Conservation (phyloP, 2,888 invertebrate species). For the Amaurobius ferox region DNA sequence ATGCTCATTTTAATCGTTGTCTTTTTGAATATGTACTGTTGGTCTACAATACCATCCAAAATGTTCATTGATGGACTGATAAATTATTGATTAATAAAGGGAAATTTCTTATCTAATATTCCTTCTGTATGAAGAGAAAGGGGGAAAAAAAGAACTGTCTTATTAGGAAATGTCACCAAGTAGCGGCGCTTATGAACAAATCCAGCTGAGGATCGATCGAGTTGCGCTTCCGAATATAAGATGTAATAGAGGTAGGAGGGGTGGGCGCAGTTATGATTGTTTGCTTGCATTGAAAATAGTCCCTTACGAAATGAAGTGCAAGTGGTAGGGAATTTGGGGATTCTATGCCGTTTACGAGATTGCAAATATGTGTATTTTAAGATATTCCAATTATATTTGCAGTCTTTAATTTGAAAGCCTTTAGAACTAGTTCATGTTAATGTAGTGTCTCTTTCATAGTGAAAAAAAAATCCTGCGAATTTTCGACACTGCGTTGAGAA, state of each 20-base stretch:
- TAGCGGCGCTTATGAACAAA: slow-evolving; percentile 46
- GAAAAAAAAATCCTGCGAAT: too few species aligned
- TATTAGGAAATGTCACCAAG: slow-evolving; percentile 54
- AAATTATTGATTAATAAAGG: slow-evolving; percentile 3
- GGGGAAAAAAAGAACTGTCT: slow-evolving; percentile 17
- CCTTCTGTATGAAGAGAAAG: neutral
- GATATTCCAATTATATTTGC: too few species aligned
- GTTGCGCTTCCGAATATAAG: neutral
- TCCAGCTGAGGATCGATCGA: slow-evolving; percentile 43
- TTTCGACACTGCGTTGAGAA: too few species aligned
- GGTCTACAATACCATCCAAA: too few species aligned
- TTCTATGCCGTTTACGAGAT: neutral
- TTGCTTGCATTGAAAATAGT: neutral
- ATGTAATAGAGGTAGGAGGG: neutral
- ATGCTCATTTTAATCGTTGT: too few species aligned
- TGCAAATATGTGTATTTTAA: neutral
- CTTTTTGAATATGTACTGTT: too few species aligned
- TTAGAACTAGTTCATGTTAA: too few species aligned
- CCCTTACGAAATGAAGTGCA: neutral
- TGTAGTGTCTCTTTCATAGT: too few species aligned
- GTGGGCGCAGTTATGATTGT: neutral
- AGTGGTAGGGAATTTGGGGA: neutral
- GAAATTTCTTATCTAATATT: slow-evolving; percentile 11
- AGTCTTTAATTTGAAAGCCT: too few species aligned
- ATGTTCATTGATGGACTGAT: neutral